Evolutionary conservation across 2,113 vertebrate species (phyloP), one percentile per base, ranked within the genome.

Genomic region (Chaenocephalus aceratus): DNA sequence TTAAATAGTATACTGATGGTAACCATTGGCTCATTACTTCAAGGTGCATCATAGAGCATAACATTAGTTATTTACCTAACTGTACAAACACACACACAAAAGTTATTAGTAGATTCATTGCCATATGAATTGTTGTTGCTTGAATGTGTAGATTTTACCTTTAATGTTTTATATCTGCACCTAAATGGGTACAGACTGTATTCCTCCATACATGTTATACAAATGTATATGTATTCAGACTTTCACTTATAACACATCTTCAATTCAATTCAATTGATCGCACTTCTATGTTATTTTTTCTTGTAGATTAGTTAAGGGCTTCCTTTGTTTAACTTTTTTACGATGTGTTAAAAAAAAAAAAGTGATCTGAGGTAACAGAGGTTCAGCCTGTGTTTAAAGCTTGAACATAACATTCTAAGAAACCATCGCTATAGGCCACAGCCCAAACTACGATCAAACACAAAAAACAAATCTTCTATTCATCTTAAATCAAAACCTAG

Each of bases 401-500:
- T 6, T 79, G 65, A 80, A 83, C 41, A 30, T 86, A 16, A 36
- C 86, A 89, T 93, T 94, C 92, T 92, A 48, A 91, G 89, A 94
- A 93, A 90, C 74, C 30, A 68, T 85, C 2, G 44, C 83, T 54
- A 30, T 30, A 85, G 82, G 89, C 89, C 90, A 88, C 82, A 90
- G 79, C 71, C 73, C 82, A 77, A 83, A 75, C 75, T 61, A 53
- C 60, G 80, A 92, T 88, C 86, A 86, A 89, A 87, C 86, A 79
- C 64, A 66, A 75, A 83, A 90, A 58, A 45, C 72, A 36, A 80
- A 85, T 76, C 61, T 81, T 49, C 36, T 62, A 82, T 77, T 71
- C 77, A 83, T 83, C 78, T 86, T 62, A 79, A 84, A 88, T 85
- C 68, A 87, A 92, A 92, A 87, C 86, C 59, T n/a, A 68, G 74